Conservation (phyloP, 2,888 invertebrate species). For the Callyntrura sp. region DNA sequence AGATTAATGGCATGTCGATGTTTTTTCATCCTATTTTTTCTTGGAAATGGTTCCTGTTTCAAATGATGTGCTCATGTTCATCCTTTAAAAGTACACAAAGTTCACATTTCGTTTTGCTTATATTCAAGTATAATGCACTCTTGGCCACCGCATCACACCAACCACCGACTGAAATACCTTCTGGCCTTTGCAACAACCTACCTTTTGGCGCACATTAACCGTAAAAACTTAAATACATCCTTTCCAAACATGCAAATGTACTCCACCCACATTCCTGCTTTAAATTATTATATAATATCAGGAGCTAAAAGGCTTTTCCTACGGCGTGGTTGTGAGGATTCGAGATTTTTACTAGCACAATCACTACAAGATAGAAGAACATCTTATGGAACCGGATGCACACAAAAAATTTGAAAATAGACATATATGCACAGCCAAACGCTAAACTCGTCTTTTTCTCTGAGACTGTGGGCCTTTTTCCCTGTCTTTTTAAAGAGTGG, state of each 20-base stretch:
- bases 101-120: not conserved
- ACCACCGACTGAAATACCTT: too few relatives aligned
- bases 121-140: not conserved
- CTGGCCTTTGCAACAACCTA: not conserved
- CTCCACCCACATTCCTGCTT: too few relatives aligned
- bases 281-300: too few relatives aligned
- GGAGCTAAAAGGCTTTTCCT: too few relatives aligned
- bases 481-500: conserved; percentile 29
- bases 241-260: too few relatives aligned
- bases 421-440: conserved; percentile 4
- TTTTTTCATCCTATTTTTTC: conserved; percentile 50
- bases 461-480: conserved; percentile 9
- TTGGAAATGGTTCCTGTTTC: not conserved
- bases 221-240: too few relatives aligned
- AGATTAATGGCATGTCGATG: conserved; percentile 76
- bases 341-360: not conserved
- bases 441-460: conserved; percentile 2
- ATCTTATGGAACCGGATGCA: too few relatives aligned
- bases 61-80: conserved; percentile 24
- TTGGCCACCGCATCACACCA: not conserved
- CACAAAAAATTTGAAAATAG: not conserved
- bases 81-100: conserved; percentile 13
- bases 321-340: too few relatives aligned
- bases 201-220: too few relatives aligned
- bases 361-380: not conserved